Evolutionary conservation across 2,113 vertebrate genomes (phyloP).

Genomic region (Heterotis niloticus): DNA sequence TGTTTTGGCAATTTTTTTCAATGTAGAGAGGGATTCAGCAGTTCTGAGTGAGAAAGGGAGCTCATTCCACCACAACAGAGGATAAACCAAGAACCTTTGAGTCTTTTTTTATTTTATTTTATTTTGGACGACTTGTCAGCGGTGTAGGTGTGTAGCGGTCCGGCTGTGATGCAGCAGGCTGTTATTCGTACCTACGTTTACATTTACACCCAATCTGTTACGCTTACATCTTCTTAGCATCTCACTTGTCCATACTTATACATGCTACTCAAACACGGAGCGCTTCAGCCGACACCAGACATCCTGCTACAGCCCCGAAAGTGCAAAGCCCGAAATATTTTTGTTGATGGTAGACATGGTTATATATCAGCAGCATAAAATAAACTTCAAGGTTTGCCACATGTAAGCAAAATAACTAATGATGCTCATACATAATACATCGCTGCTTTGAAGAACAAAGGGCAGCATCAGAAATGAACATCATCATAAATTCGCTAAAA

Average conservation of each 20-base stretch:
- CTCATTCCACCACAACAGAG: too few species aligned
- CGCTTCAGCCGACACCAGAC: neutral
- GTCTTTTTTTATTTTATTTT: too few species aligned
- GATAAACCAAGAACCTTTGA: too few species aligned
- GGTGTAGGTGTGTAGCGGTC: too few species aligned
- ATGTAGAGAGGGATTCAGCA: too few species aligned
- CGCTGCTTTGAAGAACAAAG: neutral
- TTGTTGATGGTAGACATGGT: neutral
- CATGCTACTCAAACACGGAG: neutral
- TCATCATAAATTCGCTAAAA: constrained; percentile 8
- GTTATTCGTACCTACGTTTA: too few species aligned
- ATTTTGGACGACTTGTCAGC: too few species aligned
- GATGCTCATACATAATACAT: neutral
- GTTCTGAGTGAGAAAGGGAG: too few species aligned
- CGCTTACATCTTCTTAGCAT: neutral
- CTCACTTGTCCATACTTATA: neutral
- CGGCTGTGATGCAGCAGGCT: too few species aligned
- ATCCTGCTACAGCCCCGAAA: neutral
- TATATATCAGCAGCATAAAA: constrained; percentile 2
- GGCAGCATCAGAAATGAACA: neutral
- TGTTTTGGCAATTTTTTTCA: too few species aligned
- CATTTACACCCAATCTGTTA: too few species aligned
- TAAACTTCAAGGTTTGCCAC: constrained; percentile 10
- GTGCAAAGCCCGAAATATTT: neutral
- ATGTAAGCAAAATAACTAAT: constrained; percentile 17